phyloP scores from a whole-genome alignment of 2,797 vertebrate species.

The Cossypha niveicapilla region DNA sequence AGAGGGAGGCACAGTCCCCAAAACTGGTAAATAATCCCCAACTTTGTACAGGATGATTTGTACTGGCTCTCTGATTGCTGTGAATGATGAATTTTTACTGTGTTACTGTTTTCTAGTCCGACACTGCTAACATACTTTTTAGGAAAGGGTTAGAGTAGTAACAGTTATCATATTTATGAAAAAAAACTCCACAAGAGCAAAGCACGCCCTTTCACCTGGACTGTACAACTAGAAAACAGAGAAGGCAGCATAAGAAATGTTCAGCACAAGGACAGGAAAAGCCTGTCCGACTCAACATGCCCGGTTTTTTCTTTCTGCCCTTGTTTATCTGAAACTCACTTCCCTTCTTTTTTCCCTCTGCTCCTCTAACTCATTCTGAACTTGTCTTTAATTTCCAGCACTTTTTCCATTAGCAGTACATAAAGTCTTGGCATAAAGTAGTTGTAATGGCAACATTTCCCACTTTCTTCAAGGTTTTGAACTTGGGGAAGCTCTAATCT shows the following conservation, averaged over 20 bases:
- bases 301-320: neutral
- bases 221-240: neutral
- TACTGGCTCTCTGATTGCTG: neutral
- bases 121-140: neutral
- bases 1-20: neutral
- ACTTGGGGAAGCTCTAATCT: neutral
- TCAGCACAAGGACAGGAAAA: constrained; percentile 46
- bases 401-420: neutral
- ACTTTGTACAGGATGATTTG: neutral
- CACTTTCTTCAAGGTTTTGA: neutral
- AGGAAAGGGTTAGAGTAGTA: neutral
- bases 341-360: constrained; percentile 2
- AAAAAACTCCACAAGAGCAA: neutral
- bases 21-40: neutral
- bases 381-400: neutral
- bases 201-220: constrained; percentile 22
- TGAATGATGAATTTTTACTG: neutral
- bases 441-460: neutral
- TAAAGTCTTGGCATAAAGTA: neutral
- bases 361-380: neutral
- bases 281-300: neutral
- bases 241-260: neutral
- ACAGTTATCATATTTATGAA: neutral
- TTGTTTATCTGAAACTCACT: constrained; percentile 47
- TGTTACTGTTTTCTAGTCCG: neutral